Percentiles rank a stretch among this genome's conserved stretches.
Evolutionary conservation across 2,113 vertebrate species (phyloP).

Genomic region (Salvelinus fontinalis): DNA sequence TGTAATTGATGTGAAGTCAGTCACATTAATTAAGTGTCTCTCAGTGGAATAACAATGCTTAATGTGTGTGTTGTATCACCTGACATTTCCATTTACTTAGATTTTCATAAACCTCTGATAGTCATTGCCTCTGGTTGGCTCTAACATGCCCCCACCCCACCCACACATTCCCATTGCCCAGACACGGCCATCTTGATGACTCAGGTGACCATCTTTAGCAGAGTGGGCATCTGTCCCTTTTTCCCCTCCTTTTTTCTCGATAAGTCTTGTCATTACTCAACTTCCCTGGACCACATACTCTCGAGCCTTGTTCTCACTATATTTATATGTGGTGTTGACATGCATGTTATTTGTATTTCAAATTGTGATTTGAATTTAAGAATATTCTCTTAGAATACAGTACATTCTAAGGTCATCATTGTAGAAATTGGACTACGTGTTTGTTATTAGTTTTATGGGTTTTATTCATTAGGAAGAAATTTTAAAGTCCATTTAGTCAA

Average conservation of each 20-base stretch:
- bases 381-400: conserved; percentile 18
- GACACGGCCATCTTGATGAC: neutral
- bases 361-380: conserved; percentile 1
- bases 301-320: conserved; percentile 5
- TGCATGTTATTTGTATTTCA: neutral
- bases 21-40: no score
- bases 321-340: neutral
- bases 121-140: no score
- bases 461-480: neutral
- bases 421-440: neutral
- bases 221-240: neutral
- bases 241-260: conserved; percentile 35
- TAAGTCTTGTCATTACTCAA: conserved; percentile 37
- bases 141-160: neutral
- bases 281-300: conserved; percentile 30
- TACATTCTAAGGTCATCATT: neutral
- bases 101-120: neutral
- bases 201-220: neutral
- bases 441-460: neutral
- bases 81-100: neutral
- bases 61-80: neutral
- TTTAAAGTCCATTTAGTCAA: neutral
- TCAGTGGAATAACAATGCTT: neutral
- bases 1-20: no score
- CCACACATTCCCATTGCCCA: neutral